A percentile compares a stretch with the other conserved stretches of the same genome.
phyloP scores from a whole-genome alignment of 2,113 vertebrate species.

The Bos indicus region DNA sequence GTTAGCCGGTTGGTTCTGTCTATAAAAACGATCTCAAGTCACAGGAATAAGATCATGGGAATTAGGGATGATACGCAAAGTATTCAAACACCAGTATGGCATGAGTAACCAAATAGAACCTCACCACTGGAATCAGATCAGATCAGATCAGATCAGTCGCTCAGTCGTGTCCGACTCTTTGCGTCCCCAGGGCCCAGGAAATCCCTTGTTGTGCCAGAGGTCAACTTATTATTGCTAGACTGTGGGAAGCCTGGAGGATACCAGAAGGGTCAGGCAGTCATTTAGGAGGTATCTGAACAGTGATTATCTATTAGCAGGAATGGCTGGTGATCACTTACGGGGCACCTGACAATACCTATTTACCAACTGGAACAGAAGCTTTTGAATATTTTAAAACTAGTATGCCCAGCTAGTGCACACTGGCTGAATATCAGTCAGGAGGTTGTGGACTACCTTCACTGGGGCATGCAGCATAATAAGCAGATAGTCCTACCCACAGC shows the following conservation, averaged over 20 bases:
- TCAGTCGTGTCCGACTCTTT: too few relatives aligned
- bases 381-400: slow-evolving; percentile 19
- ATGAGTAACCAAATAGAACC: background rate
- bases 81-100: slow-evolving; percentile 21
- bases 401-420: background rate
- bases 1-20: background rate
- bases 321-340: background rate
- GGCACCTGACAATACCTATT: background rate
- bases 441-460: background rate
- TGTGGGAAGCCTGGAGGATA: background rate
- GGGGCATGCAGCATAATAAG: background rate
- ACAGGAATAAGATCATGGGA: background rate
- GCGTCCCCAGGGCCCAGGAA: background rate
- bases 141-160: too few relatives aligned
- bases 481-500: background rate
- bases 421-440: background rate
- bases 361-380: background rate
- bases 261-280: background rate
- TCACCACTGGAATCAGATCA: background rate
- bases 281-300: background rate
- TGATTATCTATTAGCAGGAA: background rate
- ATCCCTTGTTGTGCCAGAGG: background rate
- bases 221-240: background rate
- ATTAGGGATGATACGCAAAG: background rate
- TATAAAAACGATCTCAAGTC: background rate